Evolutionary conservation across 2,113 vertebrate species (phyloP), one percentile per base, ranked within the genome.

Genomic region (Perca flavescens): DNA sequence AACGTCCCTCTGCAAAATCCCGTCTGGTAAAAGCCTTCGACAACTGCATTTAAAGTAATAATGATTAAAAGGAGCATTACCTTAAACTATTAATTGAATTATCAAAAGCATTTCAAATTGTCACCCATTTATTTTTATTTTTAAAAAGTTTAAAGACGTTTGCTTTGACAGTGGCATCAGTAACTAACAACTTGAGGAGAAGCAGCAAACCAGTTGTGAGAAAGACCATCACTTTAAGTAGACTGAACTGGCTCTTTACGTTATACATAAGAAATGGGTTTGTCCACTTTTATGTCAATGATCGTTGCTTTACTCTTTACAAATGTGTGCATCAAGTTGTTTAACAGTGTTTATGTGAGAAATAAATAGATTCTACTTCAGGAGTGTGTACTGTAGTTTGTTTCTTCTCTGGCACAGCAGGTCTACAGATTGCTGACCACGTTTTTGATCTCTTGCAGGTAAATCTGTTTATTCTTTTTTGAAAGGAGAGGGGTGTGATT

Each of bases 381-480:
- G 58, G 36, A 54, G 40, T 11, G 25, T 54, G 34, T 13, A 36
- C 52, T 80, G n/a, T 62, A 14, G 54, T 81, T 53, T 62, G n/a
- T 74, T 60, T 60, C 36, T 79, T 54, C 90, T 81, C 91, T 90
- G 69, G 70, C 71, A 50, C 75, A 74, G 90, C 77, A 85, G 5
- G 77, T 89, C 56, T 74, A 2, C 11, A 74, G 74, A 84, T 66
- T 90, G 88, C 89, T 90, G 87, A 90, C 68, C 70, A 11, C 34
- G 22, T 46, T 67, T 57, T 50, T 63, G 21, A 77, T 79, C 66
- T 47, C 47, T 67, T 46, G 31, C 53, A 71, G 64, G 63, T 87
- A 87, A 50, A 86, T 83, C 64, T 61, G 52, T 79, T 83, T 73
- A 53, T 65, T 73, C 52, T 54, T 70, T 16, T 12, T 43, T 10